Evolutionary conservation across 2,113 vertebrate genomes (phyloP).

Genomic region (Micronycteris hirsuta): DNA sequence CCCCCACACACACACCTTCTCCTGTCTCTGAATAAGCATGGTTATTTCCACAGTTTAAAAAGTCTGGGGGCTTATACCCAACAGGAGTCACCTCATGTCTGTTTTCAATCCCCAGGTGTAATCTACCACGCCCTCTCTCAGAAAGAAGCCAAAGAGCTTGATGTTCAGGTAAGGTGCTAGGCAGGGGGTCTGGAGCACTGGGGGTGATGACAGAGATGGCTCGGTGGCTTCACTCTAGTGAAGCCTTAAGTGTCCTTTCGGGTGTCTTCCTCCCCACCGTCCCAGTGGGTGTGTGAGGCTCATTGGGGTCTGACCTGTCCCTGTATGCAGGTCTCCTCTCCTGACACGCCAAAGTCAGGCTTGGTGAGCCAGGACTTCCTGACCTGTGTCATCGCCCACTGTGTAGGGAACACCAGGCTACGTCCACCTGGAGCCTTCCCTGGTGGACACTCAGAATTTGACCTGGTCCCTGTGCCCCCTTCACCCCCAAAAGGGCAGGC

Average conservation of each 20-base stretch:
- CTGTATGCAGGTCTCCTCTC: not conserved
- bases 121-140: conserved; percentile 60
- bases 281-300: not conserved
- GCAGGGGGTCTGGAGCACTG: not conserved
- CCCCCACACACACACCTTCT: not conserved
- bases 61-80: not conserved
- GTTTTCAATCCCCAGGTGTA: not conserved
- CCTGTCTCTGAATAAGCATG: not conserved
- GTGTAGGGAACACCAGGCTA: not conserved
- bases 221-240: accelerated
- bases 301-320: not conserved
- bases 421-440: not conserved
- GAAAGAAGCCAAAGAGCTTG: conserved; percentile 44
- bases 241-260: not conserved
- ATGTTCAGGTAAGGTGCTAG: conserved; percentile 62
- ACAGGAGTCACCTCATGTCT: not conserved
- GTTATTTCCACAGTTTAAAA: not conserved
- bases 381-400: not conserved
- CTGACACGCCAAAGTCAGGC: not conserved
- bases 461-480: not conserved
- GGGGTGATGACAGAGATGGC: too few relatives aligned
- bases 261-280: not conserved
- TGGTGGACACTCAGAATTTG: not conserved
- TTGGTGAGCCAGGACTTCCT: not conserved
- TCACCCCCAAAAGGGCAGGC: not conserved